Conservation (phyloP, 23 tunicate genomes). For the Ascidia mentula region DNA sequence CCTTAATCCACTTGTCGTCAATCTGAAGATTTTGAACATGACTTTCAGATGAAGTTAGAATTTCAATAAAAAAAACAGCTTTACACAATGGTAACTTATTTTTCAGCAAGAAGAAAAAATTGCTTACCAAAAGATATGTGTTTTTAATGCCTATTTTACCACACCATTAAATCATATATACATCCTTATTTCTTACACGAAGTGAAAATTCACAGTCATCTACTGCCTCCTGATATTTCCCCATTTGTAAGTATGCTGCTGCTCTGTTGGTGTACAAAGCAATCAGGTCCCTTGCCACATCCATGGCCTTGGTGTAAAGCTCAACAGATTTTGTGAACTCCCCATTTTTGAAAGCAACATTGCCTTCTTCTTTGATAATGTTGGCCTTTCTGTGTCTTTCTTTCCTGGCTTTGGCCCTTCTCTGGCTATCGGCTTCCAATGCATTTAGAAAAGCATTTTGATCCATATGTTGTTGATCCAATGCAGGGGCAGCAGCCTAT, state of each 20-base stretch:
- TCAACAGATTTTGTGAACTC: slow-evolving; percentile 42
- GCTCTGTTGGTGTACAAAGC: slow-evolving; percentile 91
- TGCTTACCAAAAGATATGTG: not conserved
- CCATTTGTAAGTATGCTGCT: slow-evolving; percentile 53
- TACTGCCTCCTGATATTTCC: slow-evolving; percentile 56
- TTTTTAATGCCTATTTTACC: not conserved
- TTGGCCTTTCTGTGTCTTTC: slow-evolving; percentile 75
- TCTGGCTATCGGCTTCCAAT: slow-evolving; percentile 66
- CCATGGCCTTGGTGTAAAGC: slow-evolving; percentile 71
- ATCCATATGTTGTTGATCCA: slow-evolving; percentile 36
- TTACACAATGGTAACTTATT: too few relatives aligned
- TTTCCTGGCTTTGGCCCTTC: slow-evolving; percentile 69
- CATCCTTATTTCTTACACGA: slow-evolving; percentile 23
- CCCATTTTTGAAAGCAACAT: slow-evolving; percentile 43
- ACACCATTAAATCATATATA: not conserved
- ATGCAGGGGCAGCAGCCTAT: not conserved
- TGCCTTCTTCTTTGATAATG: slow-evolving; percentile 64
- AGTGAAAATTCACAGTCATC: slow-evolving; percentile 84
- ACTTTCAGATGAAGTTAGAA: too few relatives aligned
- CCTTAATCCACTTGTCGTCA: slow-evolving; percentile 82
- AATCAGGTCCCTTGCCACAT: slow-evolving; percentile 56
- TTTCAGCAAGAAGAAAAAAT: too few relatives aligned
- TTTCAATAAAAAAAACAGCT: too few relatives aligned
- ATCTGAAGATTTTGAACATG: slow-evolving; percentile 25
- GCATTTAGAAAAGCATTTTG: slow-evolving; percentile 67